These are phyloP conservation scores for Dinomys branickii DNA, from an alignment of 2,113 vertebrate genomes.

Conservation along the genomic window DNA sequence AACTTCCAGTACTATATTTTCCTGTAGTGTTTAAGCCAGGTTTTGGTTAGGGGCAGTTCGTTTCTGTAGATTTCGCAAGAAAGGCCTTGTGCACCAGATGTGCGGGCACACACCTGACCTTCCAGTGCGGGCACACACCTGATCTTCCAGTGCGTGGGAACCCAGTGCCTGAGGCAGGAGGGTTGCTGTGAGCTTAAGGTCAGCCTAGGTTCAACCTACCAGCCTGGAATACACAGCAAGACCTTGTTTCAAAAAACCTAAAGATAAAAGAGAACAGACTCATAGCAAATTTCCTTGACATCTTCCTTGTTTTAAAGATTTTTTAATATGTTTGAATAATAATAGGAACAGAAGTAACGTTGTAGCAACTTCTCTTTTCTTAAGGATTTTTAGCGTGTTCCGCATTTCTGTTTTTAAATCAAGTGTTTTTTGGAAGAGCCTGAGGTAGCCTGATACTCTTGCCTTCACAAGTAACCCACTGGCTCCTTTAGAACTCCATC, in stretches of 20 bases:
- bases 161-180: neutral
- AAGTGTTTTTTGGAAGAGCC: neutral
- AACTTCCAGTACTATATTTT: neutral
- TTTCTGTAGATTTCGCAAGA: neutral
- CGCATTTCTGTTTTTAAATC: neutral
- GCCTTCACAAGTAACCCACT: neutral
- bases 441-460: neutral
- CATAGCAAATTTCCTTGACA: neutral
- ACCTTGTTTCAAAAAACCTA: neutral
- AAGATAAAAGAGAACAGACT: neutral
- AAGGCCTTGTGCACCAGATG: neutral
- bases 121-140: neutral
- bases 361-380: neutral
- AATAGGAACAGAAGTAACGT: neutral
- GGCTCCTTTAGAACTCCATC: neutral
- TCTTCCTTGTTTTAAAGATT: neutral
- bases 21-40: neutral
- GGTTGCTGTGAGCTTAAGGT: neutral
- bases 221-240: neutral
- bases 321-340: neutral
- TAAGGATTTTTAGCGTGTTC: neutral
- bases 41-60: neutral
- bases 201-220: neutral
- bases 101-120: neutral
- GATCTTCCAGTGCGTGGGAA: neutral